These are phyloP conservation scores for Penaeus chinensis DNA, from an alignment of 1,140 invertebrate species.

Conservation along the genomic window DNA sequence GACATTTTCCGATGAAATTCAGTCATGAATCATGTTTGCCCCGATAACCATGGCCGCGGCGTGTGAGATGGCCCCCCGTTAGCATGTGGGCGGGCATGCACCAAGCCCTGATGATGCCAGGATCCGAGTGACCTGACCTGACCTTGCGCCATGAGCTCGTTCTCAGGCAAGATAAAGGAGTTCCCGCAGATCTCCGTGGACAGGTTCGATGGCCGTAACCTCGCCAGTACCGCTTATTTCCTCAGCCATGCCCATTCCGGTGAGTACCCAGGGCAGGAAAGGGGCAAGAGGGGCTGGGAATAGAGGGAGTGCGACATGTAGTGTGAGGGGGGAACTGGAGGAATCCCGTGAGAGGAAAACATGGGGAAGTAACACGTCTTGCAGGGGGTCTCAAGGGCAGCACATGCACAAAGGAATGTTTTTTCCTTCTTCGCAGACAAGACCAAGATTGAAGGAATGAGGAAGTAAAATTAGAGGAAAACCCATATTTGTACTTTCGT, in stretches of 20 bases:
- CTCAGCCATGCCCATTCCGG: slow-evolving; percentile 57
- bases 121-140: slow-evolving; percentile 28
- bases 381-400: no score
- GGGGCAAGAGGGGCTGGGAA: no score
- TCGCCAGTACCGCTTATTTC: slow-evolving; percentile 55
- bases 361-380: no score
- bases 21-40: neutral
- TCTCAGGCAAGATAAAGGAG: slow-evolving; percentile 59
- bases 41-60: neutral
- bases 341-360: no score
- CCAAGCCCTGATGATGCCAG: slow-evolving; percentile 37
- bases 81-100: slow-evolving; percentile 33
- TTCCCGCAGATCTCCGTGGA: slow-evolving; percentile 58
- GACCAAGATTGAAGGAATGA: no score
- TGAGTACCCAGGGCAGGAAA: neutral
- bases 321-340: neutral
- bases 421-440: no score
- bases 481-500: no score
- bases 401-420: no score
- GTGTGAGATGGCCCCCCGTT: slow-evolving; percentile 14
- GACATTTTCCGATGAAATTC: slow-evolving; percentile 44
- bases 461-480: no score
- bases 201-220: slow-evolving; percentile 52
- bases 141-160: slow-evolving; percentile 53
- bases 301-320: neutral